Base-by-base conservation (phyloP, 2,888 invertebrate genomes). In the Eupithecia insigniata region DNA sequence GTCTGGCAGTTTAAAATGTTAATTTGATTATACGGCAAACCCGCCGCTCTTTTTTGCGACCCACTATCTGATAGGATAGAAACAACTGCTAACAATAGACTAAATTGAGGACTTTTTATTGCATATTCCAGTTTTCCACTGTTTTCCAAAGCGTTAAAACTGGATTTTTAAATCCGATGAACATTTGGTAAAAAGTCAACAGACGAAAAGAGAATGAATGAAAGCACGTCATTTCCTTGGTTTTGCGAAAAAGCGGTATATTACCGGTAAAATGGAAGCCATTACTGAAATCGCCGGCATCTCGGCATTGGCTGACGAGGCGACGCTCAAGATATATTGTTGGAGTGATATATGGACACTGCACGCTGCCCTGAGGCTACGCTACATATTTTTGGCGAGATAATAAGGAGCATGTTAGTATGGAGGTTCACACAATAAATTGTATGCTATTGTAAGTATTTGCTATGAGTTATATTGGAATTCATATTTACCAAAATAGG, bases 201-300 rank as follows among this genome's bases (percentile, higher is more conserved):
- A 70, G 68, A 71, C 66, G 34, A 66, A 67, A 61, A 73, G 68
- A 10, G 60, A 64, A 66, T 65, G 64, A 55, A 72, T 73, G 67
- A 71, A 68, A 64, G 73, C 68, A 34, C 70, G 74, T 75, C 71
- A 75, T 80, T 77, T 74, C 66, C 66, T 34, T 62, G 36, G 60
- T 62, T 67, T 60, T 65, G 51, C 46, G 55, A 64, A 72, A 76
- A 78, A 71, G 70, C 75, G 30, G 70, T 66, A 76, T 73, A 73
- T 76, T 72, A 70, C 70, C 71, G 77, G 75, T 69, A 67, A 74
- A 76, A 73, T 73, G 67, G 67, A 62, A 69, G 70, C 71, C 70
- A 74, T 79, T 77, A 75, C 73, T 51, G 64, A 74, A 77, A 78
- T 78, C 71, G 66, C 67, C 66, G 72, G 76, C 1, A 46, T n/a